Base-by-base conservation (phyloP, 1,140 invertebrate genomes). In the Drusus annulatus region DNA sequence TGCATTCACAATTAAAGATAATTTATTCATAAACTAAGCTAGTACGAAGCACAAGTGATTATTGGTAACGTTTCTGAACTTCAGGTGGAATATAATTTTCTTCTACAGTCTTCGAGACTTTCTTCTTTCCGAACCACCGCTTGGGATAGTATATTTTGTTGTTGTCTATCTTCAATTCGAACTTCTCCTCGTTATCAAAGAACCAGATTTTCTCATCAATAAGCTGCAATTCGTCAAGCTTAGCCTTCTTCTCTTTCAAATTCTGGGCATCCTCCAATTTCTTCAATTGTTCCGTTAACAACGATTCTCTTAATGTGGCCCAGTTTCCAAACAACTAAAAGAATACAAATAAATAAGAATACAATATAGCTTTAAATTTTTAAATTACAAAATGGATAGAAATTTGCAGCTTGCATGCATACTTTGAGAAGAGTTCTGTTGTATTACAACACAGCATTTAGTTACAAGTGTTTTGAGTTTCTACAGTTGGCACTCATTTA, bases 161-260 rank as follows among this genome's bases (percentile, higher is more conserved):
- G 75, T 89, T 91, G 83, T 93, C 93, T 84, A 95, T 95, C 86
- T 91, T 83, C 15, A 96, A 86, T 85, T 96, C 94, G 76, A 95
- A 92, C 84, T 93, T 85, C 62, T 95, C 93, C 85, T 95, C 91
- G 84, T 94, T 93, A 65, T 95, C 94, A 88, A 96, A 95, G 90
- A 94, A 96, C 89, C 94, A 95, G 36, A 96, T 87, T 76, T 93
- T 90, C 84, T 92, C 91, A 85, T 95, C 94, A 84, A 90, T 90
- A n/a, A 89, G 83, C 56, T 89, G 63, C 50, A 96, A 84, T 5
- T 91, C 86, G 63, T 91, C 87, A 84, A 94, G 91, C 19, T 93
- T 91, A 50, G 90, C 84, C 81, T 92, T 85, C 65, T 96, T 90
- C 68, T 91, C 87, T 71, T 91, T 84, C 23, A 93, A 86, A 73